Evolutionary conservation across 1,140 invertebrate genomes (phyloP).

Genomic region (Drosophila bifasciata): DNA sequence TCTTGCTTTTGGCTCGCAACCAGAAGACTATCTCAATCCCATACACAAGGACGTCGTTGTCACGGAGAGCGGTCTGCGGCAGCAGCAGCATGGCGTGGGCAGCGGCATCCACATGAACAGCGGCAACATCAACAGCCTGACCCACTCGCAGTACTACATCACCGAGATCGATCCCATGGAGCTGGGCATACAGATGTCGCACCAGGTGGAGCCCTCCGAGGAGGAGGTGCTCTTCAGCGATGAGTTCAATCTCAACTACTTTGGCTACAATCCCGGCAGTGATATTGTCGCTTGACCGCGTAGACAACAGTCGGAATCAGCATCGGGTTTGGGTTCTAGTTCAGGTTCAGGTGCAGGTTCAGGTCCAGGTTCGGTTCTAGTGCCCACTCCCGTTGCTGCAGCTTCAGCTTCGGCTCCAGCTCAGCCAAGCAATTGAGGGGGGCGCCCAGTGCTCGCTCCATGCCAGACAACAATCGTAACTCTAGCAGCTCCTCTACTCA

Average conservation of each 20-base stretch:
- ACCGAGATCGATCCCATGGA: constrained; percentile 84
- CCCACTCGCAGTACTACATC: constrained; percentile 76
- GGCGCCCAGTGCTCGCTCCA: constrained; percentile 16
- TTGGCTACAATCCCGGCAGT: constrained; percentile 78
- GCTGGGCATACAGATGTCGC: constrained; percentile 80
- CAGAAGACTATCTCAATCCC: constrained; percentile 85
- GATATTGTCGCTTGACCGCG: constrained; percentile 83
- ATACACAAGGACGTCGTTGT: constrained; percentile 84
- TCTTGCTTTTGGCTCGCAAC: not conserved
- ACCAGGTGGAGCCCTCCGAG: constrained; percentile 72
- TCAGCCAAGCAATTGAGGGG: constrained; percentile 45
- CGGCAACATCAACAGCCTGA: constrained; percentile 31
- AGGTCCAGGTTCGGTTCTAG: constrained; percentile 16
- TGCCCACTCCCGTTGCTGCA: not conserved
- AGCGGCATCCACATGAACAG: constrained; percentile 22
- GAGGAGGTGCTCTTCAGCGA: constrained; percentile 83
- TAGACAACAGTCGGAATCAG: constrained; percentile 17
- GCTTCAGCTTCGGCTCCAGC: constrained; percentile 13
- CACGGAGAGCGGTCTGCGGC: constrained; percentile 83
- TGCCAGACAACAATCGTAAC: constrained; percentile 55
- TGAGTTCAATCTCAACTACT: constrained; percentile 84
- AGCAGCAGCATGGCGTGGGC: constrained; percentile 46
- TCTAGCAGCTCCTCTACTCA: constrained; percentile 55
- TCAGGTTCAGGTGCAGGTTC: constrained; percentile 9
- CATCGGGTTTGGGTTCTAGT: not conserved